Evolutionary conservation across 2,113 vertebrate species (phyloP).

Genomic region (Nothoprocta pentlandii): DNA sequence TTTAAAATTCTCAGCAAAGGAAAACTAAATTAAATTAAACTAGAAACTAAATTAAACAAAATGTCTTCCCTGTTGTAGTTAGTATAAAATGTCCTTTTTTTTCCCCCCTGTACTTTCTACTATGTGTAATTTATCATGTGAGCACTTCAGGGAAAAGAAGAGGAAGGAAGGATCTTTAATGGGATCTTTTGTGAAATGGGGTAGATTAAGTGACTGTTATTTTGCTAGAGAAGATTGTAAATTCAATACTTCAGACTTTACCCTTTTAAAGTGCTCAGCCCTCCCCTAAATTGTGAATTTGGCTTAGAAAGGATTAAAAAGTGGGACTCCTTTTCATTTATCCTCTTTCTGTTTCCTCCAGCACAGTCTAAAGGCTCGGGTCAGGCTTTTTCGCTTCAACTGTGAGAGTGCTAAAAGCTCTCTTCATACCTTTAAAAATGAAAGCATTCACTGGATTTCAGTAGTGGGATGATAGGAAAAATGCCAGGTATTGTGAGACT

Average conservation of each 20-base stretch:
- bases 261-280: not conserved
- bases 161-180: slow-evolving; percentile 39
- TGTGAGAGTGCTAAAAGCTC: not conserved
- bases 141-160: not conserved
- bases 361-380: not conserved
- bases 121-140: not conserved
- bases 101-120: not conserved
- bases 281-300: not conserved
- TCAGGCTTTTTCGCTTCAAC: not conserved
- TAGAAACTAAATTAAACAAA: not conserved
- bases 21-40: not conserved
- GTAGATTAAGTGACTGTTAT: not conserved
- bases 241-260: not conserved
- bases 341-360: not conserved
- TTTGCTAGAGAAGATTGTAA: not conserved
- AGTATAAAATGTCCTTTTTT: not conserved
- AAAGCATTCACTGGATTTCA: not conserved
- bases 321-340: not conserved
- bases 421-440: not conserved
- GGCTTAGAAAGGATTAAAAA: not conserved
- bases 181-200: not conserved
- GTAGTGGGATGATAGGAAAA: not conserved
- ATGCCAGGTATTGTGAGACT: not conserved
- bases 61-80: not conserved
- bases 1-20: not conserved